Conservation (phyloP, 2,888 invertebrate genomes). For the Platypus cylindrus region DNA sequence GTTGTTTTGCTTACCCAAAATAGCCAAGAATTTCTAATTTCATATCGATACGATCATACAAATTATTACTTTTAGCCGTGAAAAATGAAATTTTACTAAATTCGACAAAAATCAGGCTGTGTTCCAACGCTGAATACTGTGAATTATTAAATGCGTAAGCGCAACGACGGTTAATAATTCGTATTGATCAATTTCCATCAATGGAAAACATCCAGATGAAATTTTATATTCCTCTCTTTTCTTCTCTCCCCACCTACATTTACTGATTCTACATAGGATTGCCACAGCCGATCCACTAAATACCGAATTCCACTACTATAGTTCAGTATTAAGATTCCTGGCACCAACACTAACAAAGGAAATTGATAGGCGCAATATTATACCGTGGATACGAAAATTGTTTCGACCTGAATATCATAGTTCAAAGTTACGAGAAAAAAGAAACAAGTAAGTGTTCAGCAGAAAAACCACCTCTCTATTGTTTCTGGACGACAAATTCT, state of each 20-base stretch:
- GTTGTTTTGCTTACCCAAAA: too few species aligned
- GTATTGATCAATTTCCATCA: too few species aligned
- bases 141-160: too few species aligned
- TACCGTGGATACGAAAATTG: conserved; percentile 38
- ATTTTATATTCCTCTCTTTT: too few species aligned
- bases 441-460: conserved; percentile 34
- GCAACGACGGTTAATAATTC: too few species aligned
- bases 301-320: conserved; percentile 40
- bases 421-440: conserved; percentile 34
- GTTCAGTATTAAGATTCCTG: conserved; percentile 33
- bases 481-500: neutral
- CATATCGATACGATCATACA: too few species aligned
- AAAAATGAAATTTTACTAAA: too few species aligned
- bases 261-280: conserved; percentile 1
- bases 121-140: too few species aligned
- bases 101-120: too few species aligned
- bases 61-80: too few species aligned
- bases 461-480: neutral
- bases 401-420: conserved; percentile 39
- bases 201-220: too few species aligned
- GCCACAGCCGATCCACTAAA: conserved; percentile 31
- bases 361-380: conserved; percentile 28
- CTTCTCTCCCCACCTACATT: neutral
- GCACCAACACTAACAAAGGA: conserved; percentile 32
- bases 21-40: too few species aligned